These are phyloP conservation scores for Clepsis dumicolana DNA, from an alignment of 2,888 invertebrate genomes.

Conservation along the genomic window DNA sequence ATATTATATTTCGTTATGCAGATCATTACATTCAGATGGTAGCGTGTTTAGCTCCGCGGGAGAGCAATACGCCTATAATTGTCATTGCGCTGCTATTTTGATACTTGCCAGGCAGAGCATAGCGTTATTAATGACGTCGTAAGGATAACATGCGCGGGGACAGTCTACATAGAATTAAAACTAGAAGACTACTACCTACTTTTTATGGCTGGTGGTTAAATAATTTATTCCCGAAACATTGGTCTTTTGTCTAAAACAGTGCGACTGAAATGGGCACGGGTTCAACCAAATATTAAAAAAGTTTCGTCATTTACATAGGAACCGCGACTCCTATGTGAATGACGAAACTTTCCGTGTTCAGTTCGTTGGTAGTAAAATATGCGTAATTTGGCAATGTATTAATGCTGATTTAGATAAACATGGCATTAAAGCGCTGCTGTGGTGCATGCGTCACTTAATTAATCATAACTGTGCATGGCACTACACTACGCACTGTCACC, in stretches of 20 bases:
- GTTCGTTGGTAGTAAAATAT: not conserved
- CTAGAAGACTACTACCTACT: slow-evolving; percentile 9
- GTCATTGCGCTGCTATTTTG: slow-evolving; percentile 55
- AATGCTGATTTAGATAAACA: slow-evolving; percentile 38
- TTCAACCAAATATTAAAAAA: not conserved
- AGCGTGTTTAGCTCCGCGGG: slow-evolving; percentile 64
- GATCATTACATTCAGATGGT: slow-evolving; percentile 37
- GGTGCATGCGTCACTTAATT: slow-evolving; percentile 63
- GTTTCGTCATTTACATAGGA: not conserved
- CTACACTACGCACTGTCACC: slow-evolving; percentile 59
- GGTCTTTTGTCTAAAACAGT: not conserved
- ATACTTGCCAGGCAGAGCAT: slow-evolving; percentile 45
- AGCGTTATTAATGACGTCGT: slow-evolving; percentile 34
- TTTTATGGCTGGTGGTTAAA: not conserved
- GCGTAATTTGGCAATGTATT: slow-evolving; percentile 11
- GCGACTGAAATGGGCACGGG: not conserved
- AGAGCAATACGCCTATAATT: slow-evolving; percentile 63
- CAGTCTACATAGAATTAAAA: slow-evolving; percentile 30
- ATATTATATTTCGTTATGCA: slow-evolving; percentile 32
- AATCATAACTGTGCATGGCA: slow-evolving; percentile 56
- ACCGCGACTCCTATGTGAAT: too few relatives aligned
- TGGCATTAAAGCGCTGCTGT: slow-evolving; percentile 45
- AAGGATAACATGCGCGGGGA: slow-evolving; percentile 7
- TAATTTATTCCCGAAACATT: not conserved
- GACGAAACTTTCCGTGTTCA: too few relatives aligned